phyloP scores from a whole-genome alignment of 2,797 vertebrate species.

The Poeciliopsis paucimaculata region DNA sequence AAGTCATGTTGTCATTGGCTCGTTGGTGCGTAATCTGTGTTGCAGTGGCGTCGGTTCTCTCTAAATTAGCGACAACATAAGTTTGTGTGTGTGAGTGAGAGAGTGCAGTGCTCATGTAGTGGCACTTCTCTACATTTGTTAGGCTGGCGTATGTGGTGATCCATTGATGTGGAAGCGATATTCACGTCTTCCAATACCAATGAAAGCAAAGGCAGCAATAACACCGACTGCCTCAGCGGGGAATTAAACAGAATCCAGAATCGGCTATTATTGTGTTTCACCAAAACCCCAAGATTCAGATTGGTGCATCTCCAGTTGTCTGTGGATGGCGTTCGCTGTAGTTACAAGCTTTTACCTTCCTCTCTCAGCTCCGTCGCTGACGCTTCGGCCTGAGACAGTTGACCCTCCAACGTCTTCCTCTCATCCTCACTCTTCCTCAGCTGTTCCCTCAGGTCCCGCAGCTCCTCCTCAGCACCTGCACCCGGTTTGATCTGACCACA shows the following conservation, averaged over 20 bases:
- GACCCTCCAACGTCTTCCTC: slow-evolving; percentile 48
- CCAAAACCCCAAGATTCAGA: background rate
- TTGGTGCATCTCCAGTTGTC: background rate
- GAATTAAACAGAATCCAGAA: background rate
- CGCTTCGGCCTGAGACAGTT: slow-evolving; percentile 59
- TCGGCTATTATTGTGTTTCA: background rate
- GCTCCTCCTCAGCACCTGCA: slow-evolving; percentile 55
- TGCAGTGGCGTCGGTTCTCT: background rate
- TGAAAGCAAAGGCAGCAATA: background rate
- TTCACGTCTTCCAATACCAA: background rate
- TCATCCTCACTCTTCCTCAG: slow-evolving; percentile 63
- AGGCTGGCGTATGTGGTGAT: background rate
- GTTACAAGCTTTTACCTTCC: slow-evolving; percentile 67
- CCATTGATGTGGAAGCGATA: background rate
- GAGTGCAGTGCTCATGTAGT: background rate
- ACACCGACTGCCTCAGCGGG: background rate
- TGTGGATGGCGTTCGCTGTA: background rate
- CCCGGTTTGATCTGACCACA: slow-evolving; percentile 58
- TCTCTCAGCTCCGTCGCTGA: slow-evolving; percentile 59
- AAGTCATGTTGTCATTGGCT: background rate
- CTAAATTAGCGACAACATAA: background rate
- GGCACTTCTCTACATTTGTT: background rate
- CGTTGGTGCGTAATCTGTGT: background rate
- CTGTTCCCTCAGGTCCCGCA: slow-evolving; percentile 61
- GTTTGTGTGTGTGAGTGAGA: background rate